phyloP scores from a whole-genome alignment of 2,888 invertebrate genomes.

The Brachypalpus laphriformis region DNA sequence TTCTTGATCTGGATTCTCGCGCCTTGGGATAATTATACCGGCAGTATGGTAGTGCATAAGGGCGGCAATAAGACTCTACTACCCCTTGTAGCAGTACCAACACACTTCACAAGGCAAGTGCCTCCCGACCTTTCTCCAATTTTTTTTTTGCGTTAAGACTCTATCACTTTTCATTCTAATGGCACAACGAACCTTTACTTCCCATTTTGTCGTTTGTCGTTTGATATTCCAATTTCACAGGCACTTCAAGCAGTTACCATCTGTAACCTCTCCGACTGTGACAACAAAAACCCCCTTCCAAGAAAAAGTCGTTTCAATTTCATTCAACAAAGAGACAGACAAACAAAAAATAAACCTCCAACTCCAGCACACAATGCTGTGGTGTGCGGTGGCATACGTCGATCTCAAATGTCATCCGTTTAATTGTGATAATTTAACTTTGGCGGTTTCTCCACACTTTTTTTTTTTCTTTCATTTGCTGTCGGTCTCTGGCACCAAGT shows the following conservation, averaged over 20 bases:
- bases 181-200: not conserved
- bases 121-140: too few species aligned
- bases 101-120: too few species aligned
- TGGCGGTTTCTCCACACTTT: conserved; percentile 27
- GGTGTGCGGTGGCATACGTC: conserved; percentile 25
- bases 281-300: not conserved
- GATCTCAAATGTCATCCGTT: conserved; percentile 58
- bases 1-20: too few species aligned
- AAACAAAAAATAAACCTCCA: not conserved
- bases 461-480: too few species aligned
- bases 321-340: conserved; percentile 4
- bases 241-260: not conserved
- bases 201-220: not conserved
- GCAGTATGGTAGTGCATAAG: too few species aligned
- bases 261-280: not conserved
- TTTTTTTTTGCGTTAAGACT: not conserved
- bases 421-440: conserved; percentile 56
- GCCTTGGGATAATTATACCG: too few species aligned
- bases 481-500: not conserved
- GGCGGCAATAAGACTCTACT: too few species aligned
- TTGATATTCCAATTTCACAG: conserved; percentile 7
- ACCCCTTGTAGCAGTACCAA: too few species aligned
- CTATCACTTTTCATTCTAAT: not conserved
- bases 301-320: conserved; percentile 12
- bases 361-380: not conserved